Percentiles rank a stretch among this genome's conserved stretches.
Evolutionary conservation across 2,113 vertebrate species (phyloP).

Genomic region (Nothobranchius furzeri): DNA sequence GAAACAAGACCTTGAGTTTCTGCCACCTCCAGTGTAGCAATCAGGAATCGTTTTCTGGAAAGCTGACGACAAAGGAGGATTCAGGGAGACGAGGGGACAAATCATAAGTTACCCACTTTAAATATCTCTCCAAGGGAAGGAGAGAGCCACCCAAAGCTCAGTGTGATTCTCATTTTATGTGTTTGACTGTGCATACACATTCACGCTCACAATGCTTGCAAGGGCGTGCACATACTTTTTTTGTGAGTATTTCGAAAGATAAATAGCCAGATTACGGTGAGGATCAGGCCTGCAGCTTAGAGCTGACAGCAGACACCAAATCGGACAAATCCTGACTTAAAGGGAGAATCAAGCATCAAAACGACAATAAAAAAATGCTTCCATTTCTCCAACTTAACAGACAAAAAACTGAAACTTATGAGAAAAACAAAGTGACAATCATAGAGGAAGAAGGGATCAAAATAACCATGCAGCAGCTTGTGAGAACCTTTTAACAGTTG

Average conservation of each 20-base stretch:
- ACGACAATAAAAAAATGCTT: slow-evolving; percentile 16
- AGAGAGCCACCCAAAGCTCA: slow-evolving; percentile 42
- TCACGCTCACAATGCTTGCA: slow-evolving; percentile 12
- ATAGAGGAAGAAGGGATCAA: too few species aligned
- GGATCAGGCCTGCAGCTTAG: slow-evolving; percentile 51
- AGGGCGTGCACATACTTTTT: slow-evolving; percentile 13
- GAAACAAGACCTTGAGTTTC: slow-evolving; percentile 31
- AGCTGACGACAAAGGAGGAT: slow-evolving; percentile 38
- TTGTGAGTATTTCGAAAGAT: slow-evolving; percentile 46
- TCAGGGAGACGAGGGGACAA: slow-evolving; percentile 25
- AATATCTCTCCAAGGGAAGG: slow-evolving; percentile 39
- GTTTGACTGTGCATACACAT: slow-evolving; percentile 23
- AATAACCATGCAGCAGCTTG: too few species aligned
- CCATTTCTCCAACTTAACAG: slow-evolving; percentile 28
- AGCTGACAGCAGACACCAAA: slow-evolving; percentile 57
- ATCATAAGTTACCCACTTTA: slow-evolving; percentile 53
- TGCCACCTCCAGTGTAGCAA: slow-evolving; percentile 58
- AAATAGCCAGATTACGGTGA: slow-evolving; percentile 63
- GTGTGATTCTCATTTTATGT: slow-evolving; percentile 68
- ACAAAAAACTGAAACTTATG: neutral
- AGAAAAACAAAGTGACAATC: too few species aligned
- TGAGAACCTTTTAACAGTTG: too few species aligned
- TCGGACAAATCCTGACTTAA: slow-evolving; percentile 52
- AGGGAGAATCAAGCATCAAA: slow-evolving; percentile 28
- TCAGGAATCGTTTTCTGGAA: slow-evolving; percentile 42